Evolutionary conservation across 2,113 vertebrate species (phyloP).

Genomic region (Stigmatopora nigra): DNA sequence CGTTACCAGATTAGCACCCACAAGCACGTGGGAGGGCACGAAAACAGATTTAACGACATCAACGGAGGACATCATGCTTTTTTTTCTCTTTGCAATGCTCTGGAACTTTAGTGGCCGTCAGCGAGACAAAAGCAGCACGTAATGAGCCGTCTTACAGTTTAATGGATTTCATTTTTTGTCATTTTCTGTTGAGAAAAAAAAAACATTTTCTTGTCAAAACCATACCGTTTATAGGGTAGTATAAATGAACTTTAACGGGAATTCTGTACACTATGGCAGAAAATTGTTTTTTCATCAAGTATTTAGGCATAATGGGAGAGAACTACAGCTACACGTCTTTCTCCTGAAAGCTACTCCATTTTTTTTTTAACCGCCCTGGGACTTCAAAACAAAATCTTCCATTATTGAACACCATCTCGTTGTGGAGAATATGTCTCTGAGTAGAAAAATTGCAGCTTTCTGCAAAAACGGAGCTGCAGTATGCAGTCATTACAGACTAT

Average conservation of each 20-base stretch:
- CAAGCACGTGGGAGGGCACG: neutral
- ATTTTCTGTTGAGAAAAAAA: neutral
- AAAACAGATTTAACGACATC: neutral
- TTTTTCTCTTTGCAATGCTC: neutral
- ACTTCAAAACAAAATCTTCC: too few relatives aligned
- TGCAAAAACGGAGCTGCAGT: too few relatives aligned
- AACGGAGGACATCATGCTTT: neutral
- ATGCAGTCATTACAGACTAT: too few relatives aligned
- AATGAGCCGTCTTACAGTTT: constrained; percentile 2
- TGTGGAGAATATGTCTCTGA: too few relatives aligned
- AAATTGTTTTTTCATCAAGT: neutral
- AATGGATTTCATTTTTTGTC: neutral
- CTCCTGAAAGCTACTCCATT: neutral
- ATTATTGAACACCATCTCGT: too few relatives aligned
- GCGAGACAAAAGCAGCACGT: neutral
- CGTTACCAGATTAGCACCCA: neutral
- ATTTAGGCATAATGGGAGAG: neutral
- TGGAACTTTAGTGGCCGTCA: neutral
- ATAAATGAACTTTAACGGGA: neutral
- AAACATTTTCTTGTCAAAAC: neutral
- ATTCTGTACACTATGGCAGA: neutral
- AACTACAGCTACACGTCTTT: neutral
- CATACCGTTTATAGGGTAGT: neutral
- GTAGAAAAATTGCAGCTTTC: too few relatives aligned
- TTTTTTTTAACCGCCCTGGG: neutral